Evolutionary conservation across 2,797 vertebrate species (phyloP).

Genomic region (Capromys pilorides): DNA sequence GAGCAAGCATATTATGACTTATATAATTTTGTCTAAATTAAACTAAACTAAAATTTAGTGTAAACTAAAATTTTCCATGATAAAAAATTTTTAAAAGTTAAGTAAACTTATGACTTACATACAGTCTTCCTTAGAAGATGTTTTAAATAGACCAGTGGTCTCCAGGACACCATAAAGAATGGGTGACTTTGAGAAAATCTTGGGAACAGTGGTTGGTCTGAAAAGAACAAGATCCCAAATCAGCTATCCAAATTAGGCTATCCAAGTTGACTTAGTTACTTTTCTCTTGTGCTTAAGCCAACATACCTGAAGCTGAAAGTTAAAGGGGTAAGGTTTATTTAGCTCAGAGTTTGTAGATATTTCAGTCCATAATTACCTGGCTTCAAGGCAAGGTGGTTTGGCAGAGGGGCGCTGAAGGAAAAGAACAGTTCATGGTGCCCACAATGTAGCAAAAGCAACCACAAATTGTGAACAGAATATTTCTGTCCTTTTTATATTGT

Average conservation of each 20-base stretch:
- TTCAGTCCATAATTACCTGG: too few species aligned
- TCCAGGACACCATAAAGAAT: not conserved
- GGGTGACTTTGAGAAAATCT: not conserved
- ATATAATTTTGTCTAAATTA: conserved; percentile 36
- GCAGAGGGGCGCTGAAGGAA: not conserved
- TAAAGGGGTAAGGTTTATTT: too few species aligned
- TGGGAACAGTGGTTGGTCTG: not conserved
- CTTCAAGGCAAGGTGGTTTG: too few species aligned
- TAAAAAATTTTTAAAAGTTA: not conserved
- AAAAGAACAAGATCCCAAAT: not conserved
- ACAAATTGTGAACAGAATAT: not conserved
- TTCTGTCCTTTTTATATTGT: not conserved
- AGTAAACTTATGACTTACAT: not conserved
- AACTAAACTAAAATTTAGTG: not conserved
- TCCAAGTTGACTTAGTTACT: not conserved
- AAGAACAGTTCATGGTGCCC: not conserved
- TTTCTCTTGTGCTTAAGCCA: too few species aligned
- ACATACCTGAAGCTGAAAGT: too few species aligned
- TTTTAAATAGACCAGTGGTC: not conserved
- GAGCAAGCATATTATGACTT: not conserved
- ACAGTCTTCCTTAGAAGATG: not conserved
- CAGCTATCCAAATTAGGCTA: not conserved
- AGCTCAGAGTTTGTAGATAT: too few species aligned
- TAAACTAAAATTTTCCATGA: conserved; percentile 7
- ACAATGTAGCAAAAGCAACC: not conserved